phyloP scores from a whole-genome alignment of 2,888 invertebrate genomes.

The Agonopterix alstromeriana region DNA sequence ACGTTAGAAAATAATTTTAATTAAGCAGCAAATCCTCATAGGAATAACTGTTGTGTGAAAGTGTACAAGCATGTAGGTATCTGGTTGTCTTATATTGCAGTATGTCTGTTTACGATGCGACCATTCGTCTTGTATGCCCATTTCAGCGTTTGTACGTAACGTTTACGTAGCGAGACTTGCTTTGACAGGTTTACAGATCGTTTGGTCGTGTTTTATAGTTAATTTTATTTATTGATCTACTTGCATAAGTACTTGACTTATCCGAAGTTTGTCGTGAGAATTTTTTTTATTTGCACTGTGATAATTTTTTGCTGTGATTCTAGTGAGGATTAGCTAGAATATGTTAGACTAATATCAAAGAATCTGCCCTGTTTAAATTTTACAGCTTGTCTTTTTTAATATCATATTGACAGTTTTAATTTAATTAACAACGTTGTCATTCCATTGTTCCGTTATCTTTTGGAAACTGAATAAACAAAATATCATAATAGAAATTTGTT shows the following conservation, averaged over 20 bases:
- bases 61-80: conserved; percentile 28
- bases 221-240: conserved; percentile 34
- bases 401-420: neutral
- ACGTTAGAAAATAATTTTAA: conserved; percentile 10
- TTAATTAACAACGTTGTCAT: conserved; percentile 5
- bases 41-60: conserved; percentile 48
- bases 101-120: conserved; percentile 14
- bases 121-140: no score
- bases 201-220: conserved; percentile 13
- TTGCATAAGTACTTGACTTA: conserved; percentile 21
- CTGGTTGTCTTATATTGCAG: conserved; percentile 39
- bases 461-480: conserved; percentile 1
- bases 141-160: no score
- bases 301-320: conserved; percentile 57
- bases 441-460: conserved; percentile 6
- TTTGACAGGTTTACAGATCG: no score
- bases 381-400: neutral
- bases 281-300: conserved; percentile 61
- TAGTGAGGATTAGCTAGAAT: conserved; percentile 44
- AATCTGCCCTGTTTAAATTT: neutral
- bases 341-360: neutral
- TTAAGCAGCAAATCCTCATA: conserved; percentile 57
- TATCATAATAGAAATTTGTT: no score
- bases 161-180: no score
- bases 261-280: conserved; percentile 27